Evolutionary conservation across 2,113 vertebrate genomes (phyloP).

Genomic region (Microcebus tavaratra): DNA sequence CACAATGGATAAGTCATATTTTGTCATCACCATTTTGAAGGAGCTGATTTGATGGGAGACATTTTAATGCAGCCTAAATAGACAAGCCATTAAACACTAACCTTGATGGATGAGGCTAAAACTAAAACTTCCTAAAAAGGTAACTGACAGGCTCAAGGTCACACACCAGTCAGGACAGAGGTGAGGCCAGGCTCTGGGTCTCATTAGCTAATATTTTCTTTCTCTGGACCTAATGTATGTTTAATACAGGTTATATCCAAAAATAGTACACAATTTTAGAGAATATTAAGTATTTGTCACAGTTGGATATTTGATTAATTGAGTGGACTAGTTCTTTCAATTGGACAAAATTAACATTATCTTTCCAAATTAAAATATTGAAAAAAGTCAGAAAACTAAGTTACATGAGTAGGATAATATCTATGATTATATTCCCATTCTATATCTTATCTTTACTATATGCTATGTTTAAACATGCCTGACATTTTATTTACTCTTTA

Average conservation of each 20-base stretch:
- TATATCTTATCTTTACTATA: not conserved
- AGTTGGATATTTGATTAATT: not conserved
- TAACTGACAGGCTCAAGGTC: not conserved
- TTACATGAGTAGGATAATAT: not conserved
- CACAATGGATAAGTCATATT: not conserved
- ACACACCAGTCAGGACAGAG: not conserved
- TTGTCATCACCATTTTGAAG: not conserved
- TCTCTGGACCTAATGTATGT: not conserved
- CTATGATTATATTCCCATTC: not conserved
- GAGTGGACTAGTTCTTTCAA: not conserved
- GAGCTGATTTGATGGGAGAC: not conserved
- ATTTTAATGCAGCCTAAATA: not conserved
- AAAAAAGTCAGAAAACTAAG: not conserved
- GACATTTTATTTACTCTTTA: not conserved
- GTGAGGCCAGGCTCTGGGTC: not conserved
- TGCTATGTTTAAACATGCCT: not conserved
- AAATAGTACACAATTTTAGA: not conserved
- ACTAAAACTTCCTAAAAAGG: not conserved
- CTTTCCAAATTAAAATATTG: not conserved
- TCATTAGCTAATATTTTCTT: not conserved
- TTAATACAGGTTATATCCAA: not conserved
- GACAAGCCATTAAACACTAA: not conserved
- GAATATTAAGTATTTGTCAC: not conserved
- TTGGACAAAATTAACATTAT: not conserved
- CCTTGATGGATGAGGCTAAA: not conserved